Evolutionary conservation across 2,888 invertebrate species (phyloP), one percentile per base, ranked within the genome.

Genomic region (Erebia epiphron): DNA sequence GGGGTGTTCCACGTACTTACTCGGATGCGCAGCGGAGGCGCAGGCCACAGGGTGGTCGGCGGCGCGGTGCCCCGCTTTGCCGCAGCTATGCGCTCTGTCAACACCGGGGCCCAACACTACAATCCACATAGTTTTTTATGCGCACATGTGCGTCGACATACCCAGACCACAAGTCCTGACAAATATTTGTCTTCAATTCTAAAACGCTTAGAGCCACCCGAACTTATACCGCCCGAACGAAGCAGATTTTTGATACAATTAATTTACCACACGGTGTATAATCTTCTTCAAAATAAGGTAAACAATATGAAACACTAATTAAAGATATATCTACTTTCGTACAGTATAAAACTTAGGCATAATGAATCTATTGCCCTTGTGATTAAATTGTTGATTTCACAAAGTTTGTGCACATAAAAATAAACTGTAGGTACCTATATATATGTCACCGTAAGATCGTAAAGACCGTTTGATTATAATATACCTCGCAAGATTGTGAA

Each of bases 141-240:
- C 83, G 84, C 89, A 87, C 89, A 89, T 72, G 71, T 69, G 69
- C 63, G 35, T 85, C 81, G 78, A 77, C 82, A 82, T 85, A 83
- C 91, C 87, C 89, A 85, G 82, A 85, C 88, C 86, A 86, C 85
- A 85, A 84, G 81, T 86, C 81, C 83, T 73, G 77, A 86, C 90
- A 91, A 93, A 92, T 93, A 92, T 93, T 93, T 92, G 85, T 83
- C 88, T 87, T 84, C 87, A 88, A 91, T 92, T 90, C 88, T 82
- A 86, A 91, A 91, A 86, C 86, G 87, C 87, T 91, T 90, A 90
- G 86, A 88, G 82, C 85, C 82, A 82, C 82, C 81, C 84, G 83
- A 83, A 89, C 87, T 86, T 85, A 86, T 82, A 83, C 83, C 78
- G 79, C 64, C 70, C 49, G 77, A 84, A 86, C 76, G n/a, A 56